phyloP scores from a whole-genome alignment of 1,140 invertebrate species.

The Drosophila azteca region DNA sequence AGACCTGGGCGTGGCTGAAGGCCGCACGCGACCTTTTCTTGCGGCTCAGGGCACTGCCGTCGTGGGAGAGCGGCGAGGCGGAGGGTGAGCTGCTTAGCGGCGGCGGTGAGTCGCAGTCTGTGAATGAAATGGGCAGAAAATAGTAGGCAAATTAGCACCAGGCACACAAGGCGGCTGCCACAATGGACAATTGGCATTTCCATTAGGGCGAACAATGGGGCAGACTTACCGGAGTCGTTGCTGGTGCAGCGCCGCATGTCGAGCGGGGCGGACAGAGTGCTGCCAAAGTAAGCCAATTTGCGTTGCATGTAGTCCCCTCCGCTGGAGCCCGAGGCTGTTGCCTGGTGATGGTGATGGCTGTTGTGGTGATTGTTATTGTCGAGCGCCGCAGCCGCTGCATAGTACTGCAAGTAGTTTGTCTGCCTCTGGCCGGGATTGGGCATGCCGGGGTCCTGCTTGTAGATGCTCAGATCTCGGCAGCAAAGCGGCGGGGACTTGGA shows the following conservation, averaged over 20 bases:
- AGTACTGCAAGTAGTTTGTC: slow-evolving; percentile 67
- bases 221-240: slow-evolving; percentile 81
- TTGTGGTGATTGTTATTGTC: slow-evolving; percentile 61
- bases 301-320: slow-evolving; percentile 64
- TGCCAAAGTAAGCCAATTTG: slow-evolving; percentile 74
- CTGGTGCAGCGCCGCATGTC: slow-evolving; percentile 83
- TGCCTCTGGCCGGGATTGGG: slow-evolving; percentile 34
- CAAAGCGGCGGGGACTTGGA: slow-evolving; percentile 57
- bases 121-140: slow-evolving; percentile 29
- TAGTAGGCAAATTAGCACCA: slow-evolving; percentile 35
- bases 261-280: slow-evolving; percentile 56
- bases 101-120: slow-evolving; percentile 82
- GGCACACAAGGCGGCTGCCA: background rate
- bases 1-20: slow-evolving; percentile 97
- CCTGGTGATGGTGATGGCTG: slow-evolving; percentile 20
- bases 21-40: slow-evolving; percentile 97
- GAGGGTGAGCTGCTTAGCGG: slow-evolving; percentile 69
- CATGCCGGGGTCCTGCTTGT: slow-evolving; percentile 44
- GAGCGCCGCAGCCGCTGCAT: slow-evolving; percentile 60
- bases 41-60: slow-evolving; percentile 80
- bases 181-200: slow-evolving; percentile 13
- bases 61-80: slow-evolving; percentile 69
- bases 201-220: slow-evolving; percentile 38
- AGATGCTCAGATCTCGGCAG: slow-evolving; percentile 67
- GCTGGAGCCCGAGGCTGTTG: slow-evolving; percentile 30